Evolutionary conservation across 2,113 vertebrate genomes (phyloP), one percentile per base, ranked within the genome.

Genomic region (Neotragus pygmaeus): DNA sequence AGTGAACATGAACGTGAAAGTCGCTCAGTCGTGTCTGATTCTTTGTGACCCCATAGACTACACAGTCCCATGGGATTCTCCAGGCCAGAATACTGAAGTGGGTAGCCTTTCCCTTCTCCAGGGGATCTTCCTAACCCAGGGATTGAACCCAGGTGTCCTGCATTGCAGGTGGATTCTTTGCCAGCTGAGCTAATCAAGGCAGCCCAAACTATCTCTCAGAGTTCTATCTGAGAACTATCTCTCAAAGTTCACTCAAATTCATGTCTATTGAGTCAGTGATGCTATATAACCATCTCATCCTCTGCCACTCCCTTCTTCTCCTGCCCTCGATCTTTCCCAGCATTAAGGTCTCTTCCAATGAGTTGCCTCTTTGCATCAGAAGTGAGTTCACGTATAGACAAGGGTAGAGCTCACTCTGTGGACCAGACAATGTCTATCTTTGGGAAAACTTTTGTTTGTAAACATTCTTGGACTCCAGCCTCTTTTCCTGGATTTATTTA

Each of bases 111-210:
- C 19, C 66, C 10, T 73, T 73, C 10, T 73, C 66, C 66, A 73
- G 21, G n/a, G 11, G 66, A 73, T 73, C 66, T 73, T 73, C 66
- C 36, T 4, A 39, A 73, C 19, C 66, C 66, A 73, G 36, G 5
- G 36, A 39, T 39, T 0, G 0, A 73, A 73, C 19, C 19, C 66
- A 39, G n/a, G 66, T 23, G 2, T 70, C 21, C 21, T 0, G 0
- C n/a, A 39, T 6, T 12, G 1, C 10, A 39, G 66, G 10, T 0
- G 0, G 5, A 39, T 73, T 73, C 66, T 73, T 39, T 73, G 36
- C 66, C 66, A 73, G 5, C 66, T 73, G 36, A 73, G 66, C 66
- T 13, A 73, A 73, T 39, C 11, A 39, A 11, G 66, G 11, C 19
- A 73, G 36, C 66, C 36, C 19, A 73, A 73, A 73, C n/a, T 13